Percentiles rank a stretch among this genome's conserved stretches.
These are phyloP conservation scores for Pachydiplax longipennis DNA, from an alignment of 2,888 invertebrate genomes.

Conservation along the genomic window DNA sequence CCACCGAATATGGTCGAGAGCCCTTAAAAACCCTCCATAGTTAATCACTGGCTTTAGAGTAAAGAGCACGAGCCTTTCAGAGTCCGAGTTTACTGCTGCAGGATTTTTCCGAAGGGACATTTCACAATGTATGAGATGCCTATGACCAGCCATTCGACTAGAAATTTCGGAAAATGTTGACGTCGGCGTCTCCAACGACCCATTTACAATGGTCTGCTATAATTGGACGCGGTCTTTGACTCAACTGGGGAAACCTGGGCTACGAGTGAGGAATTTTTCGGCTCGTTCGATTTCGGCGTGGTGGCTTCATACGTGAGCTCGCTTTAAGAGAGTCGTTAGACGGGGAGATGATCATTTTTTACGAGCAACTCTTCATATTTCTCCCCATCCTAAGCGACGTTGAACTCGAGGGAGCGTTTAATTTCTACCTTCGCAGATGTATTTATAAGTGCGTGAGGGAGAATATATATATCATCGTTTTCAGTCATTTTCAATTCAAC, in stretches of 20 bases:
- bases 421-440: too few relatives aligned
- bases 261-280: background rate
- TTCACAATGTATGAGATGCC: background rate
- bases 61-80: background rate
- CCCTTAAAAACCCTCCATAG: background rate
- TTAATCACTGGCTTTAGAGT: background rate
- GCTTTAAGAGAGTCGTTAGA: background rate
- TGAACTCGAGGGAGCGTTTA: too few relatives aligned
- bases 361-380: too few relatives aligned
- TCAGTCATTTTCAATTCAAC: too few relatives aligned
- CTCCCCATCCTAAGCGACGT: too few relatives aligned
- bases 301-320: background rate
- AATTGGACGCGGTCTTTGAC: background rate
- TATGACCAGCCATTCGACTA: background rate
- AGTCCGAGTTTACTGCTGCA: background rate
- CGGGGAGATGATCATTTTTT: too few relatives aligned
- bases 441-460: too few relatives aligned
- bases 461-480: too few relatives aligned
- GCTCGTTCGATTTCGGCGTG: background rate
- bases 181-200: background rate
- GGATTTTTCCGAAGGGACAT: background rate
- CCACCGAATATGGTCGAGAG: background rate
- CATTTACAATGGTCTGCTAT: background rate
- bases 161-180: background rate
- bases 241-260: background rate